Conservation (phyloP, 1,140 invertebrate genomes). For the Parapsyche elsis region DNA sequence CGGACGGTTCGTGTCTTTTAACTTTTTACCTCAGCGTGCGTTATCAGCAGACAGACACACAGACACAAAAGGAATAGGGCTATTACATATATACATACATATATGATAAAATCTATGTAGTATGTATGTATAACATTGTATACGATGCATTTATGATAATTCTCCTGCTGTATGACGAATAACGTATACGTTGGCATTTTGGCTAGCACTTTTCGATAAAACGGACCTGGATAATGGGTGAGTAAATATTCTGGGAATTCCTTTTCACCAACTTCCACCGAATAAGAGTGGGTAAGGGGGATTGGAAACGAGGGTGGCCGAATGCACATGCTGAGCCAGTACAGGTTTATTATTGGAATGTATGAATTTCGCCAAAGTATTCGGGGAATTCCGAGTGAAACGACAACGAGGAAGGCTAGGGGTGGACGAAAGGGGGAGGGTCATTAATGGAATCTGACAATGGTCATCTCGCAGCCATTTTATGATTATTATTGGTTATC, state of each 20-base stretch:
- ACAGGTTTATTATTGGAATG: constrained; percentile 54
- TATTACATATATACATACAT: no score
- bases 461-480: constrained; percentile 49
- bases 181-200: no score
- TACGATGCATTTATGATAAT: no score
- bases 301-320: not conserved
- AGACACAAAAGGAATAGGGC: no score
- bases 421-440: not conserved
- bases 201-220: no score
- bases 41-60: no score
- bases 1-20: no score
- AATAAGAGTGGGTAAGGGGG: not conserved
- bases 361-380: constrained; percentile 51
- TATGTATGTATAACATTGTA: no score
- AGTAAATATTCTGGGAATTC: constrained; percentile 34
- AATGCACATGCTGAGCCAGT: not conserved
- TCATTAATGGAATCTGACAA: constrained; percentile 53
- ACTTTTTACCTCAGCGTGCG: no score
- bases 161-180: no score
- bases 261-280: constrained; percentile 16
- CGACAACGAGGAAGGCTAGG: constrained; percentile 9
- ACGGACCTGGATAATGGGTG: no score
- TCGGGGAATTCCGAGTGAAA: constrained; percentile 38
- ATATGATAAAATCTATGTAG: no score
- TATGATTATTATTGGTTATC: constrained; percentile 36